A percentile compares a stretch with the other conserved stretches of the same genome.
phyloP scores from a whole-genome alignment of 2,888 invertebrate species.

The Amphimallon solstitiale region DNA sequence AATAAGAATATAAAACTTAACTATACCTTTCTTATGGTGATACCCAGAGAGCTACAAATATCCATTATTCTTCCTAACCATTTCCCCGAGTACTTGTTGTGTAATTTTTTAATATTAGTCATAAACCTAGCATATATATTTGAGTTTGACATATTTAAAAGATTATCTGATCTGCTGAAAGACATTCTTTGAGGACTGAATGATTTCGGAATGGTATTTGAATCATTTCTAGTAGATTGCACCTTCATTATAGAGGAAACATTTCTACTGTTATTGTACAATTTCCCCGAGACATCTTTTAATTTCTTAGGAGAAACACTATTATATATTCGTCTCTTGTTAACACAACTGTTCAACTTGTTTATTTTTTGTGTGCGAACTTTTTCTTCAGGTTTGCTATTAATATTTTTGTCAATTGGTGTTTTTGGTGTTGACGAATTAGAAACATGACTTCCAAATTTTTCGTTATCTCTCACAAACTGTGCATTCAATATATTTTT shows the following conservation, averaged over 20 bases:
- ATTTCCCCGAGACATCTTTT: conserved; percentile 13
- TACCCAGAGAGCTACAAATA: conserved; percentile 51
- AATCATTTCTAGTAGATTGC: not conserved
- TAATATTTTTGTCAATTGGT: conserved; percentile 21
- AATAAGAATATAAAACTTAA: not conserved
- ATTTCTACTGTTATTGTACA: conserved; percentile 14
- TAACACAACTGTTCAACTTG: conserved; percentile 27
- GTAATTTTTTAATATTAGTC: conserved; percentile 49
- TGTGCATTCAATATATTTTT: conserved; percentile 25
- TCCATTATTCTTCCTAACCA: conserved; percentile 51
- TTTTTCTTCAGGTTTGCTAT: conserved; percentile 9
- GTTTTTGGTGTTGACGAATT: conserved; percentile 19
- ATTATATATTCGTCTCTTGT: conserved; percentile 25
- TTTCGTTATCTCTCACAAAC: not conserved
- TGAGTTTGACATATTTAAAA: conserved; percentile 33
- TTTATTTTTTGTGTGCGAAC: conserved; percentile 23
- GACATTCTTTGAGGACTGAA: conserved; percentile 16
- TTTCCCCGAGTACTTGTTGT: conserved; percentile 48
- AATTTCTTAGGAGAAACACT: conserved; percentile 34
- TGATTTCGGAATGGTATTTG: conserved; percentile 25
- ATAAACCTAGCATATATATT: conserved; percentile 43
- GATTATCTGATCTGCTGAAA: conserved; percentile 18
- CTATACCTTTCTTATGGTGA: conserved; percentile 53
- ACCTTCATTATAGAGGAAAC: not conserved
- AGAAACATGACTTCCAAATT: not conserved